phyloP scores from a whole-genome alignment of 1,140 invertebrate species.

The Musca vetustissima region DNA sequence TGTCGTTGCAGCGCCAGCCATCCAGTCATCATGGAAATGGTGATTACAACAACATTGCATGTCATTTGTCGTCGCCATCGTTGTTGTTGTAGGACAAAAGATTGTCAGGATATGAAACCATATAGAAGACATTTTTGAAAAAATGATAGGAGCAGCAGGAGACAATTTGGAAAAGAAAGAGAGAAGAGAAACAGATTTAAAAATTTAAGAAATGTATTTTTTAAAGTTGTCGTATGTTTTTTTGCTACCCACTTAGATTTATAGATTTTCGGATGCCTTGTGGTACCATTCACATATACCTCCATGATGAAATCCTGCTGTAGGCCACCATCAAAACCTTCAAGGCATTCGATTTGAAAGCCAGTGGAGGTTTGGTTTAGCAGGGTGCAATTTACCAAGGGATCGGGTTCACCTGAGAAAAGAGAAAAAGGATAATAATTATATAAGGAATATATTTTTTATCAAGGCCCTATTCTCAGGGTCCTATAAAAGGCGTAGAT shows the following conservation, averaged over 20 bases:
- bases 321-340: conserved; percentile 78
- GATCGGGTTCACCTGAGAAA: conserved; percentile 70
- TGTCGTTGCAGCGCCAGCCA: too few relatives aligned
- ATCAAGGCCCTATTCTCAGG: too few relatives aligned
- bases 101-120: background rate
- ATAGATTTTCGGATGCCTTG: conserved; percentile 49
- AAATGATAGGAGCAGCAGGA: background rate
- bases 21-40: too few relatives aligned
- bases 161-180: background rate
- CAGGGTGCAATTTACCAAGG: conserved; percentile 75
- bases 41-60: too few relatives aligned
- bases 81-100: too few relatives aligned
- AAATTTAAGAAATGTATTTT: background rate
- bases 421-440: too few relatives aligned
- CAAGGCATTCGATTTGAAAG: conserved; percentile 74
- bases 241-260: conserved; percentile 53
- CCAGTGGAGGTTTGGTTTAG: conserved; percentile 75
- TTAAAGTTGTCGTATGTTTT: background rate
- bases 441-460: too few relatives aligned
- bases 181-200: background rate
- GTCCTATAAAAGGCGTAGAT: too few relatives aligned
- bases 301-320: conserved; percentile 71
- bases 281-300: conserved; percentile 59
- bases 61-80: background rate
- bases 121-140: background rate